phyloP scores from a whole-genome alignment of 2,113 vertebrate species.

The Bolborhynchus lineola region DNA sequence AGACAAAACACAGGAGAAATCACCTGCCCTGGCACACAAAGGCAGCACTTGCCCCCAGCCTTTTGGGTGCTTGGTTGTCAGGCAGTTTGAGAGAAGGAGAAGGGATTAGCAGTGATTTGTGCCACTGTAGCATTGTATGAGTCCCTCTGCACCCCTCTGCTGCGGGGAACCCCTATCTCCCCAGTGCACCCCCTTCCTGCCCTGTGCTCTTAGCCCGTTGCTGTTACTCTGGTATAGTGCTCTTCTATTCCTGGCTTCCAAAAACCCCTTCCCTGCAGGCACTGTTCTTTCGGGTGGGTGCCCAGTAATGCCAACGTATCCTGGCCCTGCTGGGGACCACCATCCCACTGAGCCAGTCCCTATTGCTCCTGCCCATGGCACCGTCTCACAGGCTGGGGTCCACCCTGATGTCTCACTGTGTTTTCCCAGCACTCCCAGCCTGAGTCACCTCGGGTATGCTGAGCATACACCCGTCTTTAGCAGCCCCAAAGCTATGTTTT shows the following conservation, averaged over 20 bases:
- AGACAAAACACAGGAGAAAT: no score
- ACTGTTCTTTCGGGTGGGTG: neutral
- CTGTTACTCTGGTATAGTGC: neutral
- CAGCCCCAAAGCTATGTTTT: neutral
- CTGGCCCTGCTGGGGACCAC: neutral
- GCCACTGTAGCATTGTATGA: accelerated
- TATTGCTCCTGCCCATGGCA: neutral
- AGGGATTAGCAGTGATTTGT: neutral
- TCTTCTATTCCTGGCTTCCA: neutral
- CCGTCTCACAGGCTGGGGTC: neutral
- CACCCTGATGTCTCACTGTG: neutral
- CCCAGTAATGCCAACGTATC: accelerated
- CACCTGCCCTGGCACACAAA: neutral
- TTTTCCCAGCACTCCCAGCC: neutral
- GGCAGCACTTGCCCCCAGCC: neutral
- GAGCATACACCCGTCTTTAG: neutral
- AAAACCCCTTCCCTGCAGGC: neutral
- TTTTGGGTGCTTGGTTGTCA: neutral
- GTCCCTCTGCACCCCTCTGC: no score
- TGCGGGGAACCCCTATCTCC: neutral
- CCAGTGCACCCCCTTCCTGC: neutral
- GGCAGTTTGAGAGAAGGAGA: neutral
- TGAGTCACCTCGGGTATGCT: slow-evolving; percentile 58
- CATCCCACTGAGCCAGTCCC: accelerated
- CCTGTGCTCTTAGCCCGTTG: neutral